Percentiles rank a stretch among this genome's conserved stretches.
Conservation (phyloP, 1,140 invertebrate genomes). For the Camponotus vicinus region DNA sequence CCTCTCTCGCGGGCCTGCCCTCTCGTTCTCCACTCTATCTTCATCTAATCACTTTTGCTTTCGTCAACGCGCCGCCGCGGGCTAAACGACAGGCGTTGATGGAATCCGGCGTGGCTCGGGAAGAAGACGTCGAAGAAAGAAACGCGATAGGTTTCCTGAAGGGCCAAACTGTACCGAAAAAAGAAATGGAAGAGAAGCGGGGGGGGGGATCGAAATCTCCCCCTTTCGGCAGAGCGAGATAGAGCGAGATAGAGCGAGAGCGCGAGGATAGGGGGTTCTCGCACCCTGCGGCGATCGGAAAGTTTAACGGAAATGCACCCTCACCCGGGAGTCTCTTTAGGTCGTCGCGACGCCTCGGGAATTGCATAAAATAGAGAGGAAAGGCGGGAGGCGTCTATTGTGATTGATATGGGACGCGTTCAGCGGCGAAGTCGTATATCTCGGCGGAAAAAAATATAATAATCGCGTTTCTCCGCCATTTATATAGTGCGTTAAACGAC, state of each 20-base stretch:
- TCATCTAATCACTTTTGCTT: slow-evolving; percentile 62
- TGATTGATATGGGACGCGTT: slow-evolving; percentile 41
- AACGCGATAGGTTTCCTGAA: slow-evolving; percentile 23
- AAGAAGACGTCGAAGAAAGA: slow-evolving; percentile 22
- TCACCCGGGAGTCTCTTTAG: slow-evolving; percentile 54
- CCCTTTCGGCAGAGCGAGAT: no score
- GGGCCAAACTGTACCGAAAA: slow-evolving; percentile 56
- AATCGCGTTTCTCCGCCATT: slow-evolving; percentile 15
- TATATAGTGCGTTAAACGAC: slow-evolving; percentile 56
- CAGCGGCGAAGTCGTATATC: background rate
- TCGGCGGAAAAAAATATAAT: slow-evolving; percentile 17
- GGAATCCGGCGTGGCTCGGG: slow-evolving; percentile 47
- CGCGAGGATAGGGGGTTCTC: slow-evolving; percentile 64
- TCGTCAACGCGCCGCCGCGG: slow-evolving; percentile 63
- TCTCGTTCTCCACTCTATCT: slow-evolving; percentile 59
- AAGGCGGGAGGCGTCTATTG: slow-evolving; percentile 14
- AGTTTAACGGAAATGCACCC: slow-evolving; percentile 71
- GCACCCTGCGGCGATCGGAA: slow-evolving; percentile 72
- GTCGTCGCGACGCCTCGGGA: slow-evolving; percentile 24
- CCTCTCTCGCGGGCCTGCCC: slow-evolving; percentile 37
- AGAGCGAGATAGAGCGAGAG: background rate
- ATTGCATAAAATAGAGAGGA: slow-evolving; percentile 35
- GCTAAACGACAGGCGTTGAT: slow-evolving; percentile 67
- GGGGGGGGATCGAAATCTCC: slow-evolving; percentile 5
- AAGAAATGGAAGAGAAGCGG: slow-evolving; percentile 1